These are phyloP conservation scores for Ganaspis sp. DNA, from an alignment of 1,140 invertebrate species.

Conservation along the genomic window DNA sequence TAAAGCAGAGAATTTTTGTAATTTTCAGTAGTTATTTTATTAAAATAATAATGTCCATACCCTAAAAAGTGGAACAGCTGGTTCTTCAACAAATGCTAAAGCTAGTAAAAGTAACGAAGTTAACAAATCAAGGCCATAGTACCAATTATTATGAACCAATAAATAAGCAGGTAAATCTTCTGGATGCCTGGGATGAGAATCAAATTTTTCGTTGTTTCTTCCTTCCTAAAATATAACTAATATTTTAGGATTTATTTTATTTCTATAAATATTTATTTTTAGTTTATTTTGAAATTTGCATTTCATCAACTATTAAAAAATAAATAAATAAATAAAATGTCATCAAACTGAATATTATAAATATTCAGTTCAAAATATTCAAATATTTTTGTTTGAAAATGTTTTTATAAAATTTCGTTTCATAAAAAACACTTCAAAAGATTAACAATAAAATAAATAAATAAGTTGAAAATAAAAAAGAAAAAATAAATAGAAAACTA, in stretches of 20 bases:
- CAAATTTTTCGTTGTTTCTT: constrained; percentile 94
- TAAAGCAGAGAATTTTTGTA: no score
- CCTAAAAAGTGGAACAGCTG: constrained; percentile 84
- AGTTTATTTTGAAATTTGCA: neutral
- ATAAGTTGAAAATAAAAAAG: no score
- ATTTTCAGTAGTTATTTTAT: no score
- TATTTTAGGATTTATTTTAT: neutral
- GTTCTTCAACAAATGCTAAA: constrained; percentile 89
- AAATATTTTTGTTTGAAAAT: no score
- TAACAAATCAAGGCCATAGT: constrained; percentile 88
- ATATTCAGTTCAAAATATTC: constrained; percentile 19
- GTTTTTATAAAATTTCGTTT: no score
- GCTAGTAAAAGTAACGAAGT: constrained; percentile 87
- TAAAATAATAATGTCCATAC: constrained; percentile 69
- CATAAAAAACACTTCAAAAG: no score
- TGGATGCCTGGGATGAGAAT: constrained; percentile 89
- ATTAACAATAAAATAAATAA: no score
- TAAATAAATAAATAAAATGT: neutral
- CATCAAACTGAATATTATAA: neutral
- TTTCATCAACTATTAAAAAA: no score
- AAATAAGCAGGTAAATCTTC: constrained; percentile 91
- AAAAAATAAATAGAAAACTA: no score
- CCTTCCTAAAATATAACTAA: constrained; percentile 82
- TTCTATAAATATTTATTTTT: no score
- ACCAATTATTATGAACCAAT: constrained; percentile 92